phyloP scores from a whole-genome alignment of 2,888 invertebrate species.

The Philaethria dido region DNA sequence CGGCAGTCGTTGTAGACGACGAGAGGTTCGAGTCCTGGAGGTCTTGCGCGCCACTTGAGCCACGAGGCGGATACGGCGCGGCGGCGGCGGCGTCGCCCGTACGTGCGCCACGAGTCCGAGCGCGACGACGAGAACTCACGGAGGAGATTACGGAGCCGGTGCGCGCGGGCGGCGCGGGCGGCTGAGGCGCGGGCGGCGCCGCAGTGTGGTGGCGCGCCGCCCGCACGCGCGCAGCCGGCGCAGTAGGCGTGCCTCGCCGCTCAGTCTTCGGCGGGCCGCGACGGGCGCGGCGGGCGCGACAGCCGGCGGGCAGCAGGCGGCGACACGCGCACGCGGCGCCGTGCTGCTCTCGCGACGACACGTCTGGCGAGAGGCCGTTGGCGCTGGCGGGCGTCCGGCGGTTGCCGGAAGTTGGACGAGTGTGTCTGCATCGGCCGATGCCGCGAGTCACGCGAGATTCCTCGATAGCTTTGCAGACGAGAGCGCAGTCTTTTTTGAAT shows the following conservation, averaged over 20 bases:
- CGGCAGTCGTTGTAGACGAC: slow-evolving; percentile 95
- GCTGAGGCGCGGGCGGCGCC: slow-evolving; percentile 53
- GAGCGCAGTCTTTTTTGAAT: slow-evolving; percentile 98
- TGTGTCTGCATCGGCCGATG: slow-evolving; percentile 93
- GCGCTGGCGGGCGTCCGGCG: slow-evolving; percentile 94
- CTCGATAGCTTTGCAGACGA: slow-evolving; percentile 97
- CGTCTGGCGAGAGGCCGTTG: slow-evolving; percentile 91
- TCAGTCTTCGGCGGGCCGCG: slow-evolving; percentile 66
- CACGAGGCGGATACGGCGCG: slow-evolving; percentile 93
- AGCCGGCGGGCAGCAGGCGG: slow-evolving; percentile 89
- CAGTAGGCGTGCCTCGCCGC: slow-evolving; percentile 50
- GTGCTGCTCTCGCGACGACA: slow-evolving; percentile 89
- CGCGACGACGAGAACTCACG: slow-evolving; percentile 93
- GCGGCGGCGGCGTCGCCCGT: slow-evolving; percentile 93
- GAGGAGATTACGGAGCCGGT: slow-evolving; percentile 88
- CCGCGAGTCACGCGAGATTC: slow-evolving; percentile 95
- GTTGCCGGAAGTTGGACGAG: slow-evolving; percentile 93
- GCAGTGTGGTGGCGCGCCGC: slow-evolving; percentile 68
- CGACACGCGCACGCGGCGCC: slow-evolving; percentile 83
- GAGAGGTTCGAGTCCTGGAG: slow-evolving; percentile 96
- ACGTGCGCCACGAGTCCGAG: slow-evolving; percentile 85
- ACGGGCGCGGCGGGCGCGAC: slow-evolving; percentile 84
- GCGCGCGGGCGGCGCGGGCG: slow-evolving; percentile 61
- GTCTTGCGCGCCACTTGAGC: slow-evolving; percentile 96
- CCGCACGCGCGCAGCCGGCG: slow-evolving; percentile 77